Evolutionary conservation across 2,888 invertebrate species (phyloP), one percentile per base, ranked within the genome.

Genomic region (Belgica antarctica): DNA sequence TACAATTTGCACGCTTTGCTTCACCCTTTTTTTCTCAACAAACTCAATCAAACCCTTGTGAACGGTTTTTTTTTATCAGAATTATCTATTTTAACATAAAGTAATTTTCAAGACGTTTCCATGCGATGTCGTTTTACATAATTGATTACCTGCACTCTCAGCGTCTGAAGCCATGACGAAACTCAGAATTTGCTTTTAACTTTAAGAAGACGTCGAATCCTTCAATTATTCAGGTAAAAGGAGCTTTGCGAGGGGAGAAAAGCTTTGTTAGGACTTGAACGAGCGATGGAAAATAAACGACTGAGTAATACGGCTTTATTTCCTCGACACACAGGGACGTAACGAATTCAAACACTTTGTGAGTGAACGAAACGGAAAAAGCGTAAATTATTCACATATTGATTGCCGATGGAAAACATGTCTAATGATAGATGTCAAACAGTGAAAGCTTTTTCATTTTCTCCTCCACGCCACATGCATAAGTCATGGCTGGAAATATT

Each of bases 361-460:
- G 52, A 59, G 59, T 27, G 12, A 27, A 19, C 1, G 31, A 34
- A 61, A 22, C 31, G 22, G 52, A 52, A n/a, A 17, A 3, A 4
- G 12, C n/a, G 5, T 62, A 25, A 62, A 62, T 62, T 62, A 62
- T 62, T 62, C 34, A 62, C 34, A 28, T 34, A 62, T 62, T 34
- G 62, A 62, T 62, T 62, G 62, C 4, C 34, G 62, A 34, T 34
- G 34, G 28, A 62, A 52, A 52, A 57, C 17, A 31, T 19, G 2
- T 7, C 34, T 62, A 34, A 62, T 62, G 62, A 62, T 34, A 17
- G 61, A 25, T 61, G 24, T 61, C 61, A 8, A 27, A 22, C 7
- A 7, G 5, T 2, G 24, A 52, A 52, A 52, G 52, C 52, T 22
- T 12, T 52, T 24, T 22, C 22, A 24, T 41, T 41, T 41, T 15